Percentiles rank a stretch among this genome's conserved stretches.
Evolutionary conservation across 2,797 vertebrate genomes (phyloP).

Genomic region (Pangasius djambal): DNA sequence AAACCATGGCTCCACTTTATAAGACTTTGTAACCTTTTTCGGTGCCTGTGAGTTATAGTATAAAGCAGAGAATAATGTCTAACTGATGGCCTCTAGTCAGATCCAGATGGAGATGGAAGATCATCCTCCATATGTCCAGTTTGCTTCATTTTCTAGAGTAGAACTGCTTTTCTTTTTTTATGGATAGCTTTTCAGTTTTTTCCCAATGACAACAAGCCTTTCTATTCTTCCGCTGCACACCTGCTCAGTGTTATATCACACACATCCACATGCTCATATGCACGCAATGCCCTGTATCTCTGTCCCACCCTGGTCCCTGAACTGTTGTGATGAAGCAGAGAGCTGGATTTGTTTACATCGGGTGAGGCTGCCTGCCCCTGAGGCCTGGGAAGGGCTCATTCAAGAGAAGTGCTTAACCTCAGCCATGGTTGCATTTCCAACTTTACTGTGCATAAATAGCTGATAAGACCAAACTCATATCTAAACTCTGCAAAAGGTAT

Average conservation of each 20-base stretch:
- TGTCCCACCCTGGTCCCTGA: slow-evolving; percentile 38
- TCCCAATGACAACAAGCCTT: slow-evolving; percentile 20
- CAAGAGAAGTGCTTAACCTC: slow-evolving; percentile 32
- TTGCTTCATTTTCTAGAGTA: slow-evolving; percentile 2
- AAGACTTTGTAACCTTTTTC: neutral
- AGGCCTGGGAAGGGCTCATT: slow-evolving; percentile 48
- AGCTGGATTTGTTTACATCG: slow-evolving; percentile 35
- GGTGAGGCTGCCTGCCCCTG: slow-evolving; percentile 41
- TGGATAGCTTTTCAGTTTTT: slow-evolving; percentile 13
- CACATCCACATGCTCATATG: neutral
- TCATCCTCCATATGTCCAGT: neutral
- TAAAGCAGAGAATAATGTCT: neutral
- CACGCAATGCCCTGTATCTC: slow-evolving; percentile 23
- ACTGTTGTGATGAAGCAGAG: slow-evolving; percentile 41
- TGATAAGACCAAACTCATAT: neutral
- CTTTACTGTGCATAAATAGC: neutral
- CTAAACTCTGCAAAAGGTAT: neutral
- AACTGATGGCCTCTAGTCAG: neutral
- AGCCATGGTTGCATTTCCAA: neutral
- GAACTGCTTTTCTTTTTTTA: slow-evolving; percentile 9
- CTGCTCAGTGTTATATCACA: slow-evolving; percentile 44
- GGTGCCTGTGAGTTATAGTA: neutral
- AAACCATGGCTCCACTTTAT: neutral
- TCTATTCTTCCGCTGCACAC: slow-evolving; percentile 29
- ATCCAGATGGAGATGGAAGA: no score